Evolutionary conservation across 1,140 invertebrate species (phyloP), one percentile per base, ranked within the genome.

Genomic region (Heliconius congener): DNA sequence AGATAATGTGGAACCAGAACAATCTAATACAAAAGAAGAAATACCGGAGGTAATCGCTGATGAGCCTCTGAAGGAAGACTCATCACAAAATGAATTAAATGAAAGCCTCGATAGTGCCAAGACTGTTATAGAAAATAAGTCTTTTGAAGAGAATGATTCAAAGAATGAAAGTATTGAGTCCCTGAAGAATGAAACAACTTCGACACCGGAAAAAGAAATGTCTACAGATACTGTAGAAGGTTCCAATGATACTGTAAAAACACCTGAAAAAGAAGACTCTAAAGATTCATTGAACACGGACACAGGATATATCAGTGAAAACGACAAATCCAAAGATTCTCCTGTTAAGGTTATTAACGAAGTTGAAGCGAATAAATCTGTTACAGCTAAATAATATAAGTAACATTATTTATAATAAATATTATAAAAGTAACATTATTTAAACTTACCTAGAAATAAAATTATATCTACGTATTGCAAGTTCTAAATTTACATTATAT

Each of bases 101-200:
- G 88, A 90, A 81, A 92, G 91, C 74, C 66, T 88, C 37, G 87
- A 88, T 37, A 93, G 91, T 77, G 87, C 79, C 23, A 82, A 92
- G 79, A 93, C 91, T 8, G 90, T 93, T 13, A 87, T 90, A 80
- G 91, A 92, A 77, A 93, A 93, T 75, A 87, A 89, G 70, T 90
- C 87, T 39, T 87, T 87, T 79, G 86, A 89, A 71, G 80, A 88
- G 55, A 78, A 77, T 72, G 83, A 86, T 23, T 78, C 84, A 55
- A 84, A 39, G 18, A 8, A 77, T 72, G 80, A 86, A 8, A 77
- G 70, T 52, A 30, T 76, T n/a, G 71, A 80, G 30, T 66, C 79
- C 5, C 16, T 60, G n/a, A 27, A 73, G 18, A 57, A 76, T 76
- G 76, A 84, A 71, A 50, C 57, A 42, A 37, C 74, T 27, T 50